Evolutionary conservation across 1,140 invertebrate species (phyloP).

Genomic region (Hydropsyche tenuis): DNA sequence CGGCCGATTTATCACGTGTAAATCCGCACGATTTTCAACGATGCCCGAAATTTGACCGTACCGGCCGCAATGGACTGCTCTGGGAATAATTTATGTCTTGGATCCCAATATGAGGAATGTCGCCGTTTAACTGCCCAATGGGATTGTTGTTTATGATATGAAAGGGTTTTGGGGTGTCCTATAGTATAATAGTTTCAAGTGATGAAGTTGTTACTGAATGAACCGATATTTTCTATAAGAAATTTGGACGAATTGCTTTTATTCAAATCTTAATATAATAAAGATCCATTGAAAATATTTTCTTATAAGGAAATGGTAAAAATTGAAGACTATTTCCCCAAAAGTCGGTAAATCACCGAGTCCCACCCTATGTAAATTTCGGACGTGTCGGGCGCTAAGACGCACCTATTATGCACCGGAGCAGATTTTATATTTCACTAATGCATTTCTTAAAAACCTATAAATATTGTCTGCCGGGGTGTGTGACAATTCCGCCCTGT

Average conservation of each 20-base stretch:
- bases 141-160: background rate
- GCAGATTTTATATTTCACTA: conserved; percentile 51
- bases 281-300: background rate
- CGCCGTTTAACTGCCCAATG: background rate
- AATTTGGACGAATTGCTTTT: no score
- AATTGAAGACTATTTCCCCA: background rate
- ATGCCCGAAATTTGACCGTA: background rate
- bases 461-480: conserved; percentile 45
- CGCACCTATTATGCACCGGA: conserved; percentile 43
- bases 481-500: background rate
- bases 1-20: background rate
- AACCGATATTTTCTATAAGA: no score
- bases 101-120: background rate
- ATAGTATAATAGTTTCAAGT: no score
- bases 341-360: conserved; percentile 29
- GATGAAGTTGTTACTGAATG: no score
- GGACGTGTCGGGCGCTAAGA: conserved; percentile 16
- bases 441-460: conserved; percentile 52
- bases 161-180: background rate
- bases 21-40: background rate
- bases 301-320: no score
- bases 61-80: background rate
- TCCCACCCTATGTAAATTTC: conserved; percentile 31
- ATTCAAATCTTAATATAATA: no score
- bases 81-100: no score